Evolutionary conservation across 2,797 vertebrate species (phyloP).

Genomic region (Phoeniculus purpureus): DNA sequence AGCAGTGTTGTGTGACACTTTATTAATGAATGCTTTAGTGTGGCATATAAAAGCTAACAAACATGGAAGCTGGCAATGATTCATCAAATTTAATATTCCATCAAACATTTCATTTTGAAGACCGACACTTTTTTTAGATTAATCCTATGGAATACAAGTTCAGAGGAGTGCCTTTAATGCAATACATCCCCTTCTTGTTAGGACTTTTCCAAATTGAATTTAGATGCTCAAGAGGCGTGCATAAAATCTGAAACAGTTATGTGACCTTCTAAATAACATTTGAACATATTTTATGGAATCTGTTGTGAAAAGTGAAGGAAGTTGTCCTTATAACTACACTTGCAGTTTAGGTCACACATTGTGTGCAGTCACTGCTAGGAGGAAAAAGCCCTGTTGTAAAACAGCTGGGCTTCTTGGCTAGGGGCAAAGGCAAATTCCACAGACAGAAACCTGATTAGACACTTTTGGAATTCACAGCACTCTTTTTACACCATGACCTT

Average conservation of each 20-base stretch:
- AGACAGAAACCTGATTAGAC: slow-evolving; percentile 71
- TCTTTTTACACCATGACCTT: slow-evolving; percentile 66
- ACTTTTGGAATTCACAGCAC: slow-evolving; percentile 64
- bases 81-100: slow-evolving; percentile 81
- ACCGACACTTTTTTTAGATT: slow-evolving; percentile 56
- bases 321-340: slow-evolving; percentile 57
- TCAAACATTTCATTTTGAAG: slow-evolving; percentile 73
- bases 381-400: slow-evolving; percentile 71
- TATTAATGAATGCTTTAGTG: slow-evolving; percentile 81
- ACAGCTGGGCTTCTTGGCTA: slow-evolving; percentile 68
- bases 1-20: slow-evolving; percentile 77
- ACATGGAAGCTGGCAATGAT: slow-evolving; percentile 75
- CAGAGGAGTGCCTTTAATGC: slow-evolving; percentile 30
- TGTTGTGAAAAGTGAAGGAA: slow-evolving; percentile 57
- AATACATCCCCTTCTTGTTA: slow-evolving; percentile 22
- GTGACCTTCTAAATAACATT: slow-evolving; percentile 44
- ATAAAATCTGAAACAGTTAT: slow-evolving; percentile 36
- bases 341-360: slow-evolving; percentile 65
- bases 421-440: slow-evolving; percentile 72
- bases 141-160: slow-evolving; percentile 56
- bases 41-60: slow-evolving; percentile 79
- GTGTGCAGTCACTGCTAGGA: slow-evolving; percentile 66
- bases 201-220: slow-evolving; percentile 8
- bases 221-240: slow-evolving; percentile 36
- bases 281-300: slow-evolving; percentile 54